phyloP scores from a whole-genome alignment of 2,888 invertebrate genomes.

The Tethea ocularis region DNA sequence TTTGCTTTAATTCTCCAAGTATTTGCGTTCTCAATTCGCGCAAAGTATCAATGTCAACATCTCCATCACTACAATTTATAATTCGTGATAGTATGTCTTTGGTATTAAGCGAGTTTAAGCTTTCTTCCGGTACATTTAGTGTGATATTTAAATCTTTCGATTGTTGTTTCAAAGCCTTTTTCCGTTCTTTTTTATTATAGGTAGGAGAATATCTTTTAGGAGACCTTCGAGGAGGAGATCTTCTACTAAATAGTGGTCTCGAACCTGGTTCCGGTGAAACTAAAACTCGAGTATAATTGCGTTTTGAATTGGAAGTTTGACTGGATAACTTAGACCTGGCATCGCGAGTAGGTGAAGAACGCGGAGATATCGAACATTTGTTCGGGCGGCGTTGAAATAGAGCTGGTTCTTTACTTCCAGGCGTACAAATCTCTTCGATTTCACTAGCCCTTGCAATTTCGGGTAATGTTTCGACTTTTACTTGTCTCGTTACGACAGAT shows the following conservation, averaged over 20 bases:
- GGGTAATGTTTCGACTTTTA: slow-evolving; percentile 58
- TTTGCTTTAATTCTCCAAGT: slow-evolving; percentile 74
- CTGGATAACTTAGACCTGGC: slow-evolving; percentile 26
- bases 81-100: slow-evolving; percentile 74
- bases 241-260: slow-evolving; percentile 55
- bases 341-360: slow-evolving; percentile 15
- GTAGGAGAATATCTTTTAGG: slow-evolving; percentile 52
- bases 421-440: slow-evolving; percentile 57
- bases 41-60: slow-evolving; percentile 77
- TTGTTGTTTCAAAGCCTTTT: slow-evolving; percentile 53
- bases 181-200: slow-evolving; percentile 63
- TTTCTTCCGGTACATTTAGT: slow-evolving; percentile 73
- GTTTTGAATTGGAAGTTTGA: slow-evolving; percentile 35
- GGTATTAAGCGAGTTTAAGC: slow-evolving; percentile 66
- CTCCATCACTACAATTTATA: slow-evolving; percentile 69
- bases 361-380: slow-evolving; percentile 40
- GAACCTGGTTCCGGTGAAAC: slow-evolving; percentile 62
- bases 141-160: slow-evolving; percentile 71
- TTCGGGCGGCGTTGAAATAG: slow-evolving; percentile 74
- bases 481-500: slow-evolving; percentile 47
- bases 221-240: slow-evolving; percentile 55
- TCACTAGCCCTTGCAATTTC: slow-evolving; percentile 68
- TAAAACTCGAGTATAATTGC: slow-evolving; percentile 69
- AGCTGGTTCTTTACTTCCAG: slow-evolving; percentile 72
- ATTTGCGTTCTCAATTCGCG: slow-evolving; percentile 75